Percentiles rank a stretch among this genome's conserved stretches.
phyloP scores from a whole-genome alignment of 2,797 vertebrate genomes.

The Clarias laeviceps region DNA sequence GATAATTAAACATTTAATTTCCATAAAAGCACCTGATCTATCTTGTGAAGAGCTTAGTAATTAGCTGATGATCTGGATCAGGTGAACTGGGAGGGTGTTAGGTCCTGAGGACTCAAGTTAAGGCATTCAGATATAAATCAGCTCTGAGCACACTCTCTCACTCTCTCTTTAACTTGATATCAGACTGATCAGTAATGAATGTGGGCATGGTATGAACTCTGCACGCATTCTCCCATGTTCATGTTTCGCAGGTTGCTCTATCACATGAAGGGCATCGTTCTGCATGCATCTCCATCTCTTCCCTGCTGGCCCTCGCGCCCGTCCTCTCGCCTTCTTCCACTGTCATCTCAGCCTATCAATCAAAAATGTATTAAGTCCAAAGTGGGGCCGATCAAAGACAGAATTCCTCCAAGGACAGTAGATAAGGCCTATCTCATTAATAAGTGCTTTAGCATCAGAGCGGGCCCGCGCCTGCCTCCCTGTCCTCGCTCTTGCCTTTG shows the following conservation, averaged over 20 bases:
- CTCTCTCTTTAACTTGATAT: constrained; percentile 30
- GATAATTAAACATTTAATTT: constrained; percentile 37
- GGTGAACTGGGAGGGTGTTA: neutral
- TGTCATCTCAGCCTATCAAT: constrained; percentile 91
- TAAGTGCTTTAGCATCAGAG: constrained; percentile 92
- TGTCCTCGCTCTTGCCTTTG: constrained; percentile 80
- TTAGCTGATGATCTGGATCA: constrained; percentile 24
- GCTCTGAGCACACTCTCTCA: constrained; percentile 67
- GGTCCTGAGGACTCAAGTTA: constrained; percentile 22
- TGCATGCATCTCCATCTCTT: constrained; percentile 65
- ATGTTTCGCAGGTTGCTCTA: constrained; percentile 69
- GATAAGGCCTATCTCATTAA: constrained; percentile 98
- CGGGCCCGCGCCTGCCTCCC: constrained; percentile 80
- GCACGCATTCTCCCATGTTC: constrained; percentile 56
- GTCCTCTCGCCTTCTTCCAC: constrained; percentile 74
- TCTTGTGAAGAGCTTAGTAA: constrained; percentile 9
- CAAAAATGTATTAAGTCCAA: constrained; percentile 97
- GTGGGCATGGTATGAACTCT: constrained; percentile 39
- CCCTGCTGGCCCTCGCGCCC: constrained; percentile 52
- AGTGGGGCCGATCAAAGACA: constrained; percentile 94
- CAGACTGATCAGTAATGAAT: constrained; percentile 60
- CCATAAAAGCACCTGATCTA: constrained; percentile 19
- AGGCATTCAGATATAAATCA: constrained; percentile 68
- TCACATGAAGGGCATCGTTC: constrained; percentile 75
- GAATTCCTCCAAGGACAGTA: constrained; percentile 90